Evolutionary conservation across 2,797 vertebrate species (phyloP).

Genomic region (Threskiornis aethiopicus): DNA sequence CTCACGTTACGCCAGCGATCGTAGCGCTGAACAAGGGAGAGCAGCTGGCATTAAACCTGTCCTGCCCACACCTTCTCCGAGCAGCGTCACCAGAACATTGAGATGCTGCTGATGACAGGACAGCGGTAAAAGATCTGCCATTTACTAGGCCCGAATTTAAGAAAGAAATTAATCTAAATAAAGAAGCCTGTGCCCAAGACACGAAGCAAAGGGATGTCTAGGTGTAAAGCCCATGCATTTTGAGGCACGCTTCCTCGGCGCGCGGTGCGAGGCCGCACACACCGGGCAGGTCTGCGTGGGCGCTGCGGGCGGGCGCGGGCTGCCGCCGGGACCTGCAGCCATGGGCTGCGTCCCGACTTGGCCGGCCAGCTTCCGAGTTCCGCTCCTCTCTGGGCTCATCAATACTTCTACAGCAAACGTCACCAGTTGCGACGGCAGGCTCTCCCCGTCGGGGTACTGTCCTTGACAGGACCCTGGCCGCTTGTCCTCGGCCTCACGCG

Average conservation of each 20-base stretch:
- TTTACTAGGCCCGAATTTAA: background rate
- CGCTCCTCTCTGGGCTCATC: background rate
- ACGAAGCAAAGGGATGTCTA: background rate
- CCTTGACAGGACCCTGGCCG: background rate
- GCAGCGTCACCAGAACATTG: background rate
- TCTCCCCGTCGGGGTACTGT: background rate
- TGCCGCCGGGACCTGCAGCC: background rate
- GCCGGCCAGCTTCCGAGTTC: background rate
- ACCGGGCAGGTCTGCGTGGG: no score
- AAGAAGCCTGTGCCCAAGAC: background rate
- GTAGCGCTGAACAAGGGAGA: background rate
- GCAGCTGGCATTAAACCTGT: background rate
- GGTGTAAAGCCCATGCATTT: accelerated
- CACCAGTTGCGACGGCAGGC: background rate
- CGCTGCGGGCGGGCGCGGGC: background rate
- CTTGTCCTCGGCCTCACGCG: accelerated
- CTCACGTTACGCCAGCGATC: background rate
- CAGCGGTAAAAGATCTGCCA: background rate
- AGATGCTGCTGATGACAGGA: background rate
- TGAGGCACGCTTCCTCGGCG: accelerated
- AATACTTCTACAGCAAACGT: background rate
- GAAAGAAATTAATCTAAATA: background rate
- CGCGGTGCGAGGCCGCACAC: background rate
- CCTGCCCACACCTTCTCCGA: accelerated
- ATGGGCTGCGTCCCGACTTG: accelerated